A percentile compares a stretch with the other conserved stretches of the same genome.
These are phyloP conservation scores for Paguma larvata DNA, from an alignment of 2,797 vertebrate species.

Conservation along the genomic window DNA sequence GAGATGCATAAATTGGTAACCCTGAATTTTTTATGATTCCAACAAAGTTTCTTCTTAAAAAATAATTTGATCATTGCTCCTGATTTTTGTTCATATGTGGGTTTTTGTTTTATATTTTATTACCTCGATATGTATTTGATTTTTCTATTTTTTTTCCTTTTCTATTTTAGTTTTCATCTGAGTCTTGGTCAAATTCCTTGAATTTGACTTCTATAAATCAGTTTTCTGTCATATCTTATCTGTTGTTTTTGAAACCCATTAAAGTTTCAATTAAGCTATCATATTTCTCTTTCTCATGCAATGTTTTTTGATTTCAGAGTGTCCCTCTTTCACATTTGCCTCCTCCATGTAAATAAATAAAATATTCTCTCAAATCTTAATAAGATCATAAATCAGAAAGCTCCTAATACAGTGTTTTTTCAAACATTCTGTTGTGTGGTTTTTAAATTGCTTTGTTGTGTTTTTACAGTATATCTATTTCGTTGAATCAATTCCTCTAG, in stretches of 20 bases:
- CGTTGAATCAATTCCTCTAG: background rate
- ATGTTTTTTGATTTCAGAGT: slow-evolving; percentile 43
- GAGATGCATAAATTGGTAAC: background rate
- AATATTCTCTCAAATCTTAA: background rate
- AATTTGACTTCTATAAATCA: background rate
- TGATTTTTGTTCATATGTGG: background rate
- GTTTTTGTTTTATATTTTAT: background rate
- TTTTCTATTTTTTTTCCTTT: background rate
- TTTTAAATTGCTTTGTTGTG: slow-evolving; percentile 26
- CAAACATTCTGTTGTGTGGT: background rate
- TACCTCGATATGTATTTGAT: background rate
- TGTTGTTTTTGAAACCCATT: background rate
- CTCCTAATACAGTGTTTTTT: background rate
- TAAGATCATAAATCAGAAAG: slow-evolving; percentile 15
- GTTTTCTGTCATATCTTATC: background rate
- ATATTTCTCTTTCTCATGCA: background rate
- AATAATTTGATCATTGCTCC: background rate
- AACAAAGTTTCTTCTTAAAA: background rate
- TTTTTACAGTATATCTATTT: slow-evolving; percentile 27
- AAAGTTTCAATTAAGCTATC: background rate
- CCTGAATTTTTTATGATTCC: background rate
- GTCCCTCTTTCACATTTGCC: background rate
- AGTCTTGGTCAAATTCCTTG: background rate
- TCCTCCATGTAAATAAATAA: background rate
- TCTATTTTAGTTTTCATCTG: background rate